phyloP scores from a whole-genome alignment of 2,888 invertebrate species.

The Patella depressa region DNA sequence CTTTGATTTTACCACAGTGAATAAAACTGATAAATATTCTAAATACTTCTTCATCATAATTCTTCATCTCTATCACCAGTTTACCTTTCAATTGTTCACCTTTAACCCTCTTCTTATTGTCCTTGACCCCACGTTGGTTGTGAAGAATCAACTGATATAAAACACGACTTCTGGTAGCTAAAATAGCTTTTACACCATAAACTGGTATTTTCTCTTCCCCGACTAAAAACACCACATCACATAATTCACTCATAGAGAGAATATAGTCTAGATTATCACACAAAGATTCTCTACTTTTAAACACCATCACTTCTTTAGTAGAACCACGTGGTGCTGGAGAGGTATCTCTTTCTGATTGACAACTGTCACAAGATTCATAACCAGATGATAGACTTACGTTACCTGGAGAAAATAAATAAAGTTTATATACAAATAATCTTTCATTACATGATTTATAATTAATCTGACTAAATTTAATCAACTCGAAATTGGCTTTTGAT shows the following conservation, averaged over 20 bases:
- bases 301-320: neutral
- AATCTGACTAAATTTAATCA: too few relatives aligned
- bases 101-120: neutral
- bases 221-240: neutral
- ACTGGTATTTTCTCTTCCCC: neutral
- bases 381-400: neutral
- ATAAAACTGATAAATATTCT: constrained; percentile 9
- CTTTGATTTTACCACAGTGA: neutral
- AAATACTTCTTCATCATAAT: neutral
- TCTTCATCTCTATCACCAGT: neutral
- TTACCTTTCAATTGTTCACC: neutral
- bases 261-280: constrained; percentile 4
- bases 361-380: neutral
- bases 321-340: neutral
- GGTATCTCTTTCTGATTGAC: neutral
- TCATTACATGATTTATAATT: too few relatives aligned
- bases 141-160: neutral
- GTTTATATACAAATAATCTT: too few relatives aligned
- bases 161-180: constrained; percentile 1
- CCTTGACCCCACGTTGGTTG: neutral
- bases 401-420: too few relatives aligned
- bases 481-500: too few relatives aligned
- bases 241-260: neutral
- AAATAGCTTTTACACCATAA: constrained; percentile 4
- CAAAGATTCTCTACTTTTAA: neutral